These are phyloP conservation scores for Protodeltote pygarga DNA, from an alignment of 2,888 invertebrate species.

Conservation along the genomic window DNA sequence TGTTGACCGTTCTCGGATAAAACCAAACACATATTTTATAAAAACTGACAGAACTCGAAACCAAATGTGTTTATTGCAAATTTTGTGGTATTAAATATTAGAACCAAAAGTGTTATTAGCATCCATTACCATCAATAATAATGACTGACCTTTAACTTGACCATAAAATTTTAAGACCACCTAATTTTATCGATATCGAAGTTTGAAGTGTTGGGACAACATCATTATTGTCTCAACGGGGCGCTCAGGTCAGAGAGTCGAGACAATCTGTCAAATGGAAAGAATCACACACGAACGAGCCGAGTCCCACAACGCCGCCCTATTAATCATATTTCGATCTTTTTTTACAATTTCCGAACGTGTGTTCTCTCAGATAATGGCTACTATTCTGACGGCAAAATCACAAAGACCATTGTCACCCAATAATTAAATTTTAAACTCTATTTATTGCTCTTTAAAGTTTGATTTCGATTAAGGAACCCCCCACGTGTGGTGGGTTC, in stretches of 20 bases:
- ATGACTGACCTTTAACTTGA: too few relatives aligned
- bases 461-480: constrained; percentile 27
- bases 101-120: too few relatives aligned
- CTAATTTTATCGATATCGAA: constrained; percentile 68
- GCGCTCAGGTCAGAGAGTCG: constrained; percentile 83
- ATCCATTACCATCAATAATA: too few relatives aligned
- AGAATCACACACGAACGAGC: constrained; percentile 81
- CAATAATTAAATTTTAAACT: constrained; percentile 34
- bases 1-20: too few relatives aligned
- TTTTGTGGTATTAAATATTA: too few relatives aligned
- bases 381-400: constrained; percentile 76
- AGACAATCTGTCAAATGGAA: constrained; percentile 86
- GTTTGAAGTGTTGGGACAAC: constrained; percentile 60
- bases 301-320: constrained; percentile 74
- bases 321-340: constrained; percentile 85
- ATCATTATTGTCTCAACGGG: constrained; percentile 82
- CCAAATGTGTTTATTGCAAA: too few relatives aligned
- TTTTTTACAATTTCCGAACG: constrained; percentile 83
- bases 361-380: constrained; percentile 82
- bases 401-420: constrained; percentile 50
- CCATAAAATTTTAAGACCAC: too few relatives aligned
- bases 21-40: too few relatives aligned
- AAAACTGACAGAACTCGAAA: too few relatives aligned
- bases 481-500: constrained; percentile 47
- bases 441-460: constrained; percentile 39